Conservation (phyloP, 2,113 vertebrate species). For the Hystrix cristata region DNA sequence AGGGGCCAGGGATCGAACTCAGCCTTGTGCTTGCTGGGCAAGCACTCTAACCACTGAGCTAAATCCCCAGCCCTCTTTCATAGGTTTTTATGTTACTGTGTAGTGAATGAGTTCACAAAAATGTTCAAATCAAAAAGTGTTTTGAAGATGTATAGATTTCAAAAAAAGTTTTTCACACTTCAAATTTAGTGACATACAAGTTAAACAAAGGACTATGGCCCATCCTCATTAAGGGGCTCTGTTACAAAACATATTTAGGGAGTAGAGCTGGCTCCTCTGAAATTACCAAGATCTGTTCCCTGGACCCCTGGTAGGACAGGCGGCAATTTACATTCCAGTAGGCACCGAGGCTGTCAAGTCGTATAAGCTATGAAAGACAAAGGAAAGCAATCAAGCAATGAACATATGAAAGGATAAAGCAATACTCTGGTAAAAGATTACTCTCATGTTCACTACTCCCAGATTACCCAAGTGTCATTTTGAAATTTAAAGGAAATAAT, state of each 20-base stretch:
- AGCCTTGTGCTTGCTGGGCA: no score
- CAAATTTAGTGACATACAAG: background rate
- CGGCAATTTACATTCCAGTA: conserved; percentile 96
- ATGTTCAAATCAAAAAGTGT: conserved; percentile 37
- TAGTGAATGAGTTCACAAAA: conserved; percentile 27
- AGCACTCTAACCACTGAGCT: no score
- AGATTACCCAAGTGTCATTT: background rate
- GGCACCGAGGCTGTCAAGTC: conserved; percentile 94
- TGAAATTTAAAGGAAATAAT: conserved; percentile 40
- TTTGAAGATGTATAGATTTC: background rate
- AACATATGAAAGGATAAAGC: background rate
- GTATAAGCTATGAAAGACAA: conserved; percentile 90
- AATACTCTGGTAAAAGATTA: background rate
- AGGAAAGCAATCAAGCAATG: conserved; percentile 27
- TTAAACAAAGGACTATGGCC: conserved; percentile 4
- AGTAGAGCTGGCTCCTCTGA: background rate
- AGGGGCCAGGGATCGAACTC: no score
- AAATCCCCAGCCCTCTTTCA: background rate
- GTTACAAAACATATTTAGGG: background rate
- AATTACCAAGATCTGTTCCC: conserved; percentile 94
- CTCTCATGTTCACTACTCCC: background rate
- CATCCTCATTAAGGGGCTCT: background rate
- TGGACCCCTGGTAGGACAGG: conserved; percentile 91
- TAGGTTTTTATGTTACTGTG: background rate
- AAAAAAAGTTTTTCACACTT: conserved; percentile 3